These are phyloP conservation scores for Fregata magnificens DNA, from an alignment of 2,113 vertebrate genomes.

Conservation along the genomic window DNA sequence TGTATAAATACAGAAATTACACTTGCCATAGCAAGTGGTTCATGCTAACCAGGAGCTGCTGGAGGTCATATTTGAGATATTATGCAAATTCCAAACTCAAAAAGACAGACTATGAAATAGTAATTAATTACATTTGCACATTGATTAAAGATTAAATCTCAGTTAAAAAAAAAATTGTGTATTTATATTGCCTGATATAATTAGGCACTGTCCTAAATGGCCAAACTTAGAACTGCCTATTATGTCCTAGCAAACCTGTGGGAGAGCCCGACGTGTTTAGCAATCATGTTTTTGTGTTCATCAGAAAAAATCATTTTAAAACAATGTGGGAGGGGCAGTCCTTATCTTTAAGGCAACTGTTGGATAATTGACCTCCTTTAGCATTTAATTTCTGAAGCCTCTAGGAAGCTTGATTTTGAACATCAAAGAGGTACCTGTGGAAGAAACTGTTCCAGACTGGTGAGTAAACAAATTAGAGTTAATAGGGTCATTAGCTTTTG, in stretches of 20 bases:
- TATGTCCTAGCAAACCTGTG: conserved; percentile 43
- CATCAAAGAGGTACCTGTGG: conserved; percentile 79
- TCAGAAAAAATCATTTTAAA: conserved; percentile 42
- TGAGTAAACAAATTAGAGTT: conserved; percentile 81
- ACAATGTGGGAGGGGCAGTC: conserved; percentile 57
- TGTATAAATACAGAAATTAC: neutral
- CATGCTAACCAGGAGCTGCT: neutral
- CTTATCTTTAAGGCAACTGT: conserved; percentile 74
- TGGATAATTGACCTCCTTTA: conserved; percentile 78
- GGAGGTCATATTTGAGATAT: neutral
- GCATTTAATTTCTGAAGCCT: conserved; percentile 78
- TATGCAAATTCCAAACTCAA: conserved; percentile 16
- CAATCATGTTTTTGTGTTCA: conserved; percentile 59
- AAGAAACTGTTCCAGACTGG: conserved; percentile 76
- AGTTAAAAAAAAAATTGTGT: neutral
- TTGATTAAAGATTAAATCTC: conserved; percentile 30
- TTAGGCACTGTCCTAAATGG: conserved; percentile 28
- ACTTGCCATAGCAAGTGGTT: neutral
- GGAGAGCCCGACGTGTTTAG: conserved; percentile 38
- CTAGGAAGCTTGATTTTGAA: conserved; percentile 78
- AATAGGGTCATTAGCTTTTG: conserved; percentile 78
- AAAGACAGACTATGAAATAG: neutral
- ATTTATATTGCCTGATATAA: conserved; percentile 32
- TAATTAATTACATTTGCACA: conserved; percentile 43
- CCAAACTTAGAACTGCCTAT: conserved; percentile 56